Base-by-base conservation (phyloP, 2,888 invertebrate species). In the Mimumesa dahlbomi region DNA sequence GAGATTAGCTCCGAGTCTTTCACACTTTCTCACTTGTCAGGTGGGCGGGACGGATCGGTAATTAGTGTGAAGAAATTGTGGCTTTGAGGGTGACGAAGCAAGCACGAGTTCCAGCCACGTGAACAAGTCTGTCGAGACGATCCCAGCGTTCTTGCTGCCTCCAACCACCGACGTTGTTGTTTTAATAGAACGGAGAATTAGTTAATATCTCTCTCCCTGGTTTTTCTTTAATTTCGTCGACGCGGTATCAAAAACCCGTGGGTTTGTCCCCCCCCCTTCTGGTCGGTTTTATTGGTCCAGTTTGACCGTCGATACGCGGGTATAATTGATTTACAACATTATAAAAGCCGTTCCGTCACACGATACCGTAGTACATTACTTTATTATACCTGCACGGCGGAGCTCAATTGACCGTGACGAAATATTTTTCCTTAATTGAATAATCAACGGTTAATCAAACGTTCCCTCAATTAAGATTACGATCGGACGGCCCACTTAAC, bases 341-440 rank as follows among this genome's bases (percentile, higher is more conserved):
- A n/a, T n/a, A 34, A 7, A n/a, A 9, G 9, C 29, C 34, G n/a
- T 7, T 1, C 34, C 53, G 13, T 31, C n/a, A 19, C 18, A 40
- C 25, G 16, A 13, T 31, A 52, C 53, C 48, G 53, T 49, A n/a
- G n/a, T n/a, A n/a, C n/a, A n/a, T n/a, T 16, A 43, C 25, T 43
- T 76, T 67, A 72, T 73, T 64, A 68, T 72, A 66, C 61, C 63
- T 71, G 58, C 64, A 57, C 38, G 54, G 22, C 14, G 40, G 36
- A 2, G 58, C 49, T 77, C 77, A 77, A 77, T 79, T 80, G 71
- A 79, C 59, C 74, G 45, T 77, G 69, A 79, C 71, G 58, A 69
- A 64, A 80, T 72, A 73, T 67, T 80, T 54, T 63, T 46, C 53
- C 69, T 59, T 77, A 80, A 80, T 80, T 81, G 79, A 81, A 81